Evolutionary conservation across 2,113 vertebrate genomes (phyloP).

Genomic region (Eurypyga helias): DNA sequence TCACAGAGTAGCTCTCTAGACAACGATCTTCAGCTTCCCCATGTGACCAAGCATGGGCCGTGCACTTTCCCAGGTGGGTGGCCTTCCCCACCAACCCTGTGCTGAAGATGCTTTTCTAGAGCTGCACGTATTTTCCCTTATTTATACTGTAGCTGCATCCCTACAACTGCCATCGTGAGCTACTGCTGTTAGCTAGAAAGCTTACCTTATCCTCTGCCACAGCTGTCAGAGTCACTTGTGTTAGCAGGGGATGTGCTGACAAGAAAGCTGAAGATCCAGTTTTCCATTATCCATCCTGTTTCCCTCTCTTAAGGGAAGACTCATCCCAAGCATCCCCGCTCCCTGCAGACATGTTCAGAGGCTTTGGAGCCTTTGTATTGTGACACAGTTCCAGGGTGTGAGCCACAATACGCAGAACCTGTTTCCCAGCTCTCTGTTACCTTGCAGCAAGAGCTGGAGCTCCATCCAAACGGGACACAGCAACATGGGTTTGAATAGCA

Average conservation of each 20-base stretch:
- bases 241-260: neutral
- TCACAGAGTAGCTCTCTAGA: neutral
- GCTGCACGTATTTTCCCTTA: neutral
- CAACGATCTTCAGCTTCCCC: neutral
- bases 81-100: neutral
- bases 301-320: neutral
- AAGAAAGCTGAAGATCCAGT: neutral
- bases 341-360: neutral
- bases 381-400: neutral
- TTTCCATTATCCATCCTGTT: neutral
- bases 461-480: accelerated
- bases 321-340: neutral
- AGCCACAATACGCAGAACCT: neutral
- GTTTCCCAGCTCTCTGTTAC: neutral
- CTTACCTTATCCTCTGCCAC: neutral
- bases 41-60: neutral
- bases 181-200: neutral
- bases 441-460: neutral
- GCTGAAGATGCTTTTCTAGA: neutral
- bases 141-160: neutral
- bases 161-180: neutral
- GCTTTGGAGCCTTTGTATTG: neutral
- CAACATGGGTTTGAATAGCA: neutral
- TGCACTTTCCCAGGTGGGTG: neutral
- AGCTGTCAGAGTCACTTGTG: neutral